A percentile compares a stretch with the other conserved stretches of the same genome.
These are phyloP conservation scores for Eurytoma californica DNA, from an alignment of 2,888 invertebrate species.

Conservation along the genomic window DNA sequence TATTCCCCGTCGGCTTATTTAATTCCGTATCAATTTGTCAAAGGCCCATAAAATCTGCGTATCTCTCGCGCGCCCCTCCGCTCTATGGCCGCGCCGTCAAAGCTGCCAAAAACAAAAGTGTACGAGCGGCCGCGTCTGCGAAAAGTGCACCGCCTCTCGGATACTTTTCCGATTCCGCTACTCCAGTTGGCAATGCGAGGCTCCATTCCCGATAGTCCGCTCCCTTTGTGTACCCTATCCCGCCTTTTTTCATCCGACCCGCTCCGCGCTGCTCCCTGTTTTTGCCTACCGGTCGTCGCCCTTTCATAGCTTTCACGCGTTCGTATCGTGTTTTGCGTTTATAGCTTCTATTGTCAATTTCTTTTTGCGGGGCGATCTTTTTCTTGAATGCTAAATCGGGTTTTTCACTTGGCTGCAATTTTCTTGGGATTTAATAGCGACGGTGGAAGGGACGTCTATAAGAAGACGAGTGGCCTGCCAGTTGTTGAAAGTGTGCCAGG, in stretches of 20 bases:
- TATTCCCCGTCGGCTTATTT: constrained; percentile 29
- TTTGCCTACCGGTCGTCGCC: neutral
- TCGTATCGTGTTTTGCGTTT: constrained; percentile 32
- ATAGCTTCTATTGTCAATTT: constrained; percentile 20
- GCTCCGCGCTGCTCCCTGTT: neutral
- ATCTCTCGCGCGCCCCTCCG: neutral
- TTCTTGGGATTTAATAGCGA: no score
- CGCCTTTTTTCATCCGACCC: constrained; percentile 2
- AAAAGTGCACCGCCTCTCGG: constrained; percentile 3
- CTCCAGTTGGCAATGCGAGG: constrained; percentile 22
- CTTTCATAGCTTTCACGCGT: constrained; percentile 1
- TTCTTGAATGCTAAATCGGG: constrained; percentile 22
- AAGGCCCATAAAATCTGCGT: constrained; percentile 20
- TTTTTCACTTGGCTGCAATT: neutral
- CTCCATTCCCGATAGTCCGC: constrained; percentile 30
- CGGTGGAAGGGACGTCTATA: no score
- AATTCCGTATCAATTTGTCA: constrained; percentile 34
- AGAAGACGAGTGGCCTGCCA: neutral
- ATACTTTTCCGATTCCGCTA: constrained; percentile 29
- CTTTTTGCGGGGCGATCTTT: constrained; percentile 1
- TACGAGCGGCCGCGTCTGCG: neutral
- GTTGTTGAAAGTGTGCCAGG: neutral
- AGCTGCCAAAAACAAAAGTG: constrained; percentile 42
- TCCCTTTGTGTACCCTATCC: constrained; percentile 24
- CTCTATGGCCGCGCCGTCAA: neutral